These are phyloP conservation scores for Ruditapes philippinarum DNA, from an alignment of 1,140 invertebrate species.

Conservation along the genomic window DNA sequence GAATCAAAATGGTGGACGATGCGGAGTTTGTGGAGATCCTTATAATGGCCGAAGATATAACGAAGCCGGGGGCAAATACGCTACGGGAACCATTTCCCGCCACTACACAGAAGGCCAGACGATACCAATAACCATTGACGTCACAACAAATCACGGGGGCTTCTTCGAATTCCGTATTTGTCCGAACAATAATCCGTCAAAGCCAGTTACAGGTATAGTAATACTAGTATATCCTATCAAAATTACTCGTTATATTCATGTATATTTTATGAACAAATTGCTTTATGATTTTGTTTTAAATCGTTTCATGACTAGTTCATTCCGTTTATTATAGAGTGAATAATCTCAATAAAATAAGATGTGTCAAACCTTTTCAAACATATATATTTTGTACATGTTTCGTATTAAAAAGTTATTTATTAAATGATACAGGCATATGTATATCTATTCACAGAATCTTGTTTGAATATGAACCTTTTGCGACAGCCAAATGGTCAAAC, in stretches of 20 bases:
- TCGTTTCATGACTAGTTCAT: too few species aligned
- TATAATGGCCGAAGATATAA: slow-evolving; percentile 68
- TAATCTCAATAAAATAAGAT: too few species aligned
- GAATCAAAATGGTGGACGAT: slow-evolving; percentile 59
- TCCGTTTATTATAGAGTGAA: too few species aligned
- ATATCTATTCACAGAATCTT: slow-evolving; percentile 66
- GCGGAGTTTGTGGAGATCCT: slow-evolving; percentile 70
- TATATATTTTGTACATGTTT: too few species aligned
- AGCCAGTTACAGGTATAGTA: slow-evolving; percentile 71
- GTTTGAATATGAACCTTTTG: slow-evolving; percentile 68
- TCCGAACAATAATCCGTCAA: slow-evolving; percentile 83
- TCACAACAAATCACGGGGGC: slow-evolving; percentile 77
- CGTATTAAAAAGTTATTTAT: too few species aligned
- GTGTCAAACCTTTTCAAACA: too few species aligned
- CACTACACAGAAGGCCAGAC: slow-evolving; percentile 79
- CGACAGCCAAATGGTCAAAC: slow-evolving; percentile 57
- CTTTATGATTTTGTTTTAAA: too few species aligned
- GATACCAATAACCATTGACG: slow-evolving; percentile 67
- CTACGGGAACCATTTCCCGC: slow-evolving; percentile 68
- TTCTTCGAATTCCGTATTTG: slow-evolving; percentile 81
- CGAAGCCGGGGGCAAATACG: slow-evolving; percentile 73
- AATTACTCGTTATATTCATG: too few species aligned
- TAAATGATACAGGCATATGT: slow-evolving; percentile 73
- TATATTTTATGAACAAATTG: too few species aligned
- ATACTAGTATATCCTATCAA: too few species aligned